Evolutionary conservation across 1,140 invertebrate genomes (phyloP), one percentile per base, ranked within the genome.

Genomic region (Ladona fulva): DNA sequence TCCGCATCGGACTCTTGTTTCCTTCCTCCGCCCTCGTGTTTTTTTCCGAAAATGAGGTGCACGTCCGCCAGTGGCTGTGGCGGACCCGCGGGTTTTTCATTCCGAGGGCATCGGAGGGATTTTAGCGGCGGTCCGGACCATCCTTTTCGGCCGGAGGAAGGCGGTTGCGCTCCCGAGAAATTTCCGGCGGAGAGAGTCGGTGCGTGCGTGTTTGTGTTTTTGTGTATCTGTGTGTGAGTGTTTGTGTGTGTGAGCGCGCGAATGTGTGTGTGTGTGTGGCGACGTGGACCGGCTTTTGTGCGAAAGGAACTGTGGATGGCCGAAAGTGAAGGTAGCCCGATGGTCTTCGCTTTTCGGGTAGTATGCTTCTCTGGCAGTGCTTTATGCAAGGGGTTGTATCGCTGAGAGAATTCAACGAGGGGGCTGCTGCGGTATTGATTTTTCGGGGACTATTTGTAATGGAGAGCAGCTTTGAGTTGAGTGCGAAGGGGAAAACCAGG

Each of bases 401-500:
- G 25, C n/a, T 42, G 19, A 66, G 52, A 66, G 52, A 66, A 66
- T 66, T 66, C 52, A 66, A 66, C 52, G n/a, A 66, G 52, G 52
- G 44, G 52, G 52, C 52, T 66, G 52, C 52, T 66, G 52, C 52
- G 52, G 52, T 66, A 66, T 66, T 66, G 52, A 66, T 66, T 66
- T 66, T 66, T 66, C 52, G 52, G 52, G 52, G 52, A 66, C 52
- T 66, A 66, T 66, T 66, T 66, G 52, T 66, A 66, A 66, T 76
- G 24, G n/a, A 76, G 75, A 76, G n/a, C 29, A 22, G 75, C 42
- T 22, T 76, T 25, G 75, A 25, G 75, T 29, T 37, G 42, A 42
- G 75, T 76, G 75, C 75, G 75, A 76, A 66, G 52, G 52, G 29
- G 29, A 37, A 24, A 25, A 25, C 74, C 24, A 75, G 24, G 74